A percentile compares a stretch with the other conserved stretches of the same genome.
phyloP scores from a whole-genome alignment of 2,888 invertebrate species.

The Cinara cedri region DNA sequence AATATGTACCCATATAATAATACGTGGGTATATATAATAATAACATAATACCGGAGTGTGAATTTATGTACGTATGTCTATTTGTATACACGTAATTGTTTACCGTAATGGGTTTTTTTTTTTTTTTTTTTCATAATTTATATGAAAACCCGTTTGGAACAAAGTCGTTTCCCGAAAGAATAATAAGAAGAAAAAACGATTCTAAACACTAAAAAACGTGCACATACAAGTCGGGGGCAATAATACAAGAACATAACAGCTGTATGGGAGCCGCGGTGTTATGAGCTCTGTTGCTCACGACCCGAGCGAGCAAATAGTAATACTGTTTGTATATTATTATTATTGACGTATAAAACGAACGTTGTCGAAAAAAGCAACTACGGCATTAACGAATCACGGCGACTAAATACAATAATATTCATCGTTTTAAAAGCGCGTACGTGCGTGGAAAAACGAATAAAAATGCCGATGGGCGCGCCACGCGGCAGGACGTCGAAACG shows the following conservation, averaged over 20 bases:
- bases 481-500: no score
- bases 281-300: background rate
- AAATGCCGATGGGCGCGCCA: no score
- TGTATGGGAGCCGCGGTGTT: background rate
- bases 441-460: no score
- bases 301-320: no score
- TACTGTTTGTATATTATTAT: no score
- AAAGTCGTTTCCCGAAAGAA: conserved; percentile 27
- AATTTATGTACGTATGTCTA: conserved; percentile 2
- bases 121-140: conserved; percentile 18
- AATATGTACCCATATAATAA: no score
- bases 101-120: conserved; percentile 3
- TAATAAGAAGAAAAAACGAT: background rate
- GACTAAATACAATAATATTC: no score
- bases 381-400: no score
- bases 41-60: background rate
- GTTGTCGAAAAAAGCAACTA: no score
- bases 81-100: background rate
- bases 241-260: background rate
- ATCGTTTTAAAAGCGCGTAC: no score
- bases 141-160: conserved; percentile 21
- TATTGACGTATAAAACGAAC: no score
- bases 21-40: no score
- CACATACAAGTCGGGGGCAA: background rate
- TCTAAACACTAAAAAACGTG: background rate